Conservation (phyloP, 2,888 invertebrate genomes). For the Torymus texanus region DNA sequence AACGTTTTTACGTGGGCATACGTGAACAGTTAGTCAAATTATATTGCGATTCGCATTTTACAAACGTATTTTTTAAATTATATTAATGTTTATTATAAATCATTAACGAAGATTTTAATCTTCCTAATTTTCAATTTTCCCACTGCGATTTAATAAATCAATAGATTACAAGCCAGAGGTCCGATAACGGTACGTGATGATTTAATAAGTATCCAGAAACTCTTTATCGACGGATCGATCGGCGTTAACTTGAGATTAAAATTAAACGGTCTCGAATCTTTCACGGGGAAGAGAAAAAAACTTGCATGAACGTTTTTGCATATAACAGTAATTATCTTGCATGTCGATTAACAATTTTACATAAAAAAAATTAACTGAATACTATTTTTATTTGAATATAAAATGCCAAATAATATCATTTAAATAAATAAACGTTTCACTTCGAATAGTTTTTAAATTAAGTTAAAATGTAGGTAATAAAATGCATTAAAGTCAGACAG, state of each 20-base stretch:
- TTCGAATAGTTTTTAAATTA: too few species aligned
- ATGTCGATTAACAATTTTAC: too few species aligned
- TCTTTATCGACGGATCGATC: slow-evolving; percentile 28
- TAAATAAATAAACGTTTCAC: too few species aligned
- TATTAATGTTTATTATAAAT: slow-evolving; percentile 15
- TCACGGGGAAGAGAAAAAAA: not conserved
- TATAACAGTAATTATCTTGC: not conserved
- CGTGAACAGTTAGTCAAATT: not conserved
- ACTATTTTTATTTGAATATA: too few species aligned
- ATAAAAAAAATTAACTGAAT: too few species aligned
- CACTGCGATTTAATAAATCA: slow-evolving; percentile 31
- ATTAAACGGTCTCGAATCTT: slow-evolving; percentile 3
- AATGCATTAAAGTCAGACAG: too few species aligned
- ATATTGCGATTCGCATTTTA: not conserved
- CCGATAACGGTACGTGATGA: slow-evolving; percentile 41
- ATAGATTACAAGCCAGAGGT: slow-evolving; percentile 22
- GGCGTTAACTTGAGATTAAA: slow-evolving; percentile 26
- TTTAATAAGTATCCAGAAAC: slow-evolving; percentile 39
- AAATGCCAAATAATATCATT: too few species aligned
- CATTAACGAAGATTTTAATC: slow-evolving; percentile 14
- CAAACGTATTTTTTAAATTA: not conserved
- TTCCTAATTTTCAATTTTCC: slow-evolving; percentile 34
- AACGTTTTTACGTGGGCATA: too few species aligned
- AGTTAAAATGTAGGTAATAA: too few species aligned
- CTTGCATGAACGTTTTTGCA: not conserved